A percentile compares a stretch with the other conserved stretches of the same genome.
Evolutionary conservation across 2,888 invertebrate species (phyloP).

Genomic region (Cosmopolites sordidus): DNA sequence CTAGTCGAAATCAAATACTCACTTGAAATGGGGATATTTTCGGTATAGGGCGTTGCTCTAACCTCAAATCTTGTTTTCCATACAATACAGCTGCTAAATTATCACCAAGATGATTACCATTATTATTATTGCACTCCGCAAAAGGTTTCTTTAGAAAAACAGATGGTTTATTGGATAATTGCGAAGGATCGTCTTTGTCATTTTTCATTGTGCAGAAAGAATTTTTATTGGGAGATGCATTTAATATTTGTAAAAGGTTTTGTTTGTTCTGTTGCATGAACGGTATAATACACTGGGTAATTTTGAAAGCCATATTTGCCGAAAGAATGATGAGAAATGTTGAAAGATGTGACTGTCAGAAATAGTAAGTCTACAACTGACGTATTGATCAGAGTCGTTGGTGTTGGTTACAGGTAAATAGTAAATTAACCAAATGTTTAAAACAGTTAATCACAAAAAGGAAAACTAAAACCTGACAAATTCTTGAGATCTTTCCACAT

Average conservation of each 20-base stretch:
- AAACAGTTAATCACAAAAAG: no score
- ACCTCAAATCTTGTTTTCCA: slow-evolving; percentile 65
- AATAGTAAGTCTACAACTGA: no score
- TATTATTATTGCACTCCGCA: background rate
- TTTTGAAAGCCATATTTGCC: slow-evolving; percentile 15
- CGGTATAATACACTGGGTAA: slow-evolving; percentile 17
- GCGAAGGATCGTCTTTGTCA: background rate
- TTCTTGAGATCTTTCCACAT: no score
- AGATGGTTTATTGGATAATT: background rate
- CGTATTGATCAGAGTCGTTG: no score
- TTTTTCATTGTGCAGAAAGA: no score
- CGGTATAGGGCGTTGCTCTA: slow-evolving; percentile 80
- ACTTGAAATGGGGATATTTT: slow-evolving; percentile 75
- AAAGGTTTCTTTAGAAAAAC: background rate
- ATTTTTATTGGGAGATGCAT: slow-evolving; percentile 2
- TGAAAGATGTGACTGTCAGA: no score
- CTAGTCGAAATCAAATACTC: no score
- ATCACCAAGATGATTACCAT: slow-evolving; percentile 45
- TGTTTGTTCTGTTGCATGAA: slow-evolving; percentile 10
- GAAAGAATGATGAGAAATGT: background rate
- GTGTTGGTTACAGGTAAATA: no score
- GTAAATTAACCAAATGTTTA: no score
- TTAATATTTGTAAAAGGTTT: slow-evolving; percentile 9
- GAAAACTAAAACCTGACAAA: no score
- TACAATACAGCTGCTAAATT: slow-evolving; percentile 71